Base-by-base conservation (phyloP, 2,113 vertebrate species). In the Tachysurus fulvidraco region DNA sequence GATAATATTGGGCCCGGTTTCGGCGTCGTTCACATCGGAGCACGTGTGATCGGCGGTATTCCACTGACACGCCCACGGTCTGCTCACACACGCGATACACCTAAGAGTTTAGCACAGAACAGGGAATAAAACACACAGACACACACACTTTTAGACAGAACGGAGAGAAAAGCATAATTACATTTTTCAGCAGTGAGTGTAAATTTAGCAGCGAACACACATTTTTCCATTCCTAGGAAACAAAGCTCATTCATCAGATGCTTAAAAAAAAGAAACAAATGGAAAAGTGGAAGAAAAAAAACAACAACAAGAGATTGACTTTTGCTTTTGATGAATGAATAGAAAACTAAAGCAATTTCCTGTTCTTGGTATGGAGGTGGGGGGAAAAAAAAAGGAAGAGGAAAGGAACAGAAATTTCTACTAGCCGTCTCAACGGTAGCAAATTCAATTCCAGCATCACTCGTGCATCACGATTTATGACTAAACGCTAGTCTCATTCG, bases 1-100 rank as follows among this genome's bases (percentile, higher is more conserved):
- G 91, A 98, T 95, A 76, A 97, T 94, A 89, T 94, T 88, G 5
- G 87, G 0, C 0, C 92, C 93, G 23, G 57, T 25, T 0, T 91
- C 90, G 46, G 88, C 50, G 78, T 94, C 57, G 84, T 94, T 90
- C 84, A 89, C 89, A 89, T 98, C 96, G n/a, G 95, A 95, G 89
- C 98, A 99, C 67, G 93, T 95, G 59, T 98, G 96, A 64, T 94
- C 94, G 0, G 19, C 88, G 82, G 95, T 94, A 87, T 96, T 95
- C 97, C 97, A 99, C 91, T 97, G 96, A 89, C 98, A 99, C 81
- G 95, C 95, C 97, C 97, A 99, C 84, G 88, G 91, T 91, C 96
- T 97, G 91, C 95, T 96, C 85, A 97, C 94, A 85, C 98, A 98
- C 28, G 97, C 96, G 90, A 95, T 95, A 91, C 98, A 99, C 90